Conservation (phyloP, 2,888 invertebrate species). For the Copidosoma aretas region DNA sequence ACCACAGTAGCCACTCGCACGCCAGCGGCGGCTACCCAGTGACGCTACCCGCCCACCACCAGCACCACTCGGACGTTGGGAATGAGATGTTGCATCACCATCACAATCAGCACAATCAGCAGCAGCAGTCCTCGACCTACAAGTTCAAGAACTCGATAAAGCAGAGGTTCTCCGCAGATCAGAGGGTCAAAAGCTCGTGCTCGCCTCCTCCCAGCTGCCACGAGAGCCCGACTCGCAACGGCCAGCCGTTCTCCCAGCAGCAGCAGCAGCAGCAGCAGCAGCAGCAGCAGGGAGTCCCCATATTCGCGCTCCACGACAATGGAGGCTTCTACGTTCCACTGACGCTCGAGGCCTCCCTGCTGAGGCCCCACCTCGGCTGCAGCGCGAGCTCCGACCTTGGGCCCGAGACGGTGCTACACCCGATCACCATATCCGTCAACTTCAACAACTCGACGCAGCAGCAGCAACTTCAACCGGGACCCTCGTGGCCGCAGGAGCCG, state of each 20-base stretch:
- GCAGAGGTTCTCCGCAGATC: slow-evolving; percentile 75
- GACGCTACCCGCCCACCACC: background rate
- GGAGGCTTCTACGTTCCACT: slow-evolving; percentile 89
- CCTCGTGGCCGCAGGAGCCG: slow-evolving; percentile 53
- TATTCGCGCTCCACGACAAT: slow-evolving; percentile 88
- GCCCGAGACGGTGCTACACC: slow-evolving; percentile 75
- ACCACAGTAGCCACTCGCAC: slow-evolving; percentile 61
- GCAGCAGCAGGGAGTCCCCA: slow-evolving; percentile 73
- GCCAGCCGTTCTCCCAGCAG: slow-evolving; percentile 33
- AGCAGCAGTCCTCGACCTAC: slow-evolving; percentile 69
- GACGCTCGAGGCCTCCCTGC: slow-evolving; percentile 76
- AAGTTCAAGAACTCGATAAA: slow-evolving; percentile 96
- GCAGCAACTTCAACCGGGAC: slow-evolving; percentile 43
- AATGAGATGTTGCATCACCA: slow-evolving; percentile 33
- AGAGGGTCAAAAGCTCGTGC: slow-evolving; percentile 61
- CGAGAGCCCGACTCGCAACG: slow-evolving; percentile 17
- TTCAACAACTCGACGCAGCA: slow-evolving; percentile 62
- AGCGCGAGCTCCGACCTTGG: slow-evolving; percentile 58
- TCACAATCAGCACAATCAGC: slow-evolving; percentile 48
- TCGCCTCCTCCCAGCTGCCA: slow-evolving; percentile 48
- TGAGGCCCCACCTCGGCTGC: slow-evolving; percentile 70
- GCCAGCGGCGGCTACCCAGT: slow-evolving; percentile 33
- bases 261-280: slow-evolving; percentile 31
- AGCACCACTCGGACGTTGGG: background rate
- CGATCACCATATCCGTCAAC: slow-evolving; percentile 89